Base-by-base conservation (phyloP, 1,140 invertebrate genomes). In the Hydropsyche tenuis region DNA sequence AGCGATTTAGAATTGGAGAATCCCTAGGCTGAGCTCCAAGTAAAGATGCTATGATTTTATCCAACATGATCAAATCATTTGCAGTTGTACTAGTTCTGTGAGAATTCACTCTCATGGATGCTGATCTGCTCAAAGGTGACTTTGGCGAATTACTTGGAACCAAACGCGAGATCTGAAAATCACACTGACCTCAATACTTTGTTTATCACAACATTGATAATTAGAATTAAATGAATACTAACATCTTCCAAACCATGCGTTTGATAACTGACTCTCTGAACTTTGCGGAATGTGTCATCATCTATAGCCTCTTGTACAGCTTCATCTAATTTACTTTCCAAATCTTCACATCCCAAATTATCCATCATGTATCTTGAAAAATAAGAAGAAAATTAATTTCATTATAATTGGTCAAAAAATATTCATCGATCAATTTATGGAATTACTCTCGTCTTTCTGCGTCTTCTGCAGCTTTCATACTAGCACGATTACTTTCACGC, bases 241-340 rank as follows among this genome's bases (percentile, higher is more conserved):
- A 91, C 89, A 82, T 91, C 89, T 43, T 90, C 88, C 22, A 87
- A 85, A 42, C 85, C 87, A 75, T 90, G 88, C 78, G 88, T 90
- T 25, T 90, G 89, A 79, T 91, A 92, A 77, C 90, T 91, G 80
- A 90, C 85, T 56, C 90, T 82, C 78, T 90, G 89, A 16, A 92
- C 89, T 82, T 90, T 90, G 51, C 88, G 83, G 75, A 90, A 91
- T 0, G 89, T 91, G 22, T 89, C 87, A 77, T 92, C 90, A 72
- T 91, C 87, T 1, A 90, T 83, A 0, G 90, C 90, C 81, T 91
- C 89, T 68, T 86, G 85, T 0, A 92, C 83, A 0, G 89, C 90
- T 64, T 88, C 86, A 74, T 90, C 89, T 42, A 91, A 77, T 45
- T 81, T 83, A 5, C 81, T 80, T 70, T 80, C 82, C 0, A 85